phyloP scores from a whole-genome alignment of 2,113 vertebrate species.

The Probosciger aterrimus region DNA sequence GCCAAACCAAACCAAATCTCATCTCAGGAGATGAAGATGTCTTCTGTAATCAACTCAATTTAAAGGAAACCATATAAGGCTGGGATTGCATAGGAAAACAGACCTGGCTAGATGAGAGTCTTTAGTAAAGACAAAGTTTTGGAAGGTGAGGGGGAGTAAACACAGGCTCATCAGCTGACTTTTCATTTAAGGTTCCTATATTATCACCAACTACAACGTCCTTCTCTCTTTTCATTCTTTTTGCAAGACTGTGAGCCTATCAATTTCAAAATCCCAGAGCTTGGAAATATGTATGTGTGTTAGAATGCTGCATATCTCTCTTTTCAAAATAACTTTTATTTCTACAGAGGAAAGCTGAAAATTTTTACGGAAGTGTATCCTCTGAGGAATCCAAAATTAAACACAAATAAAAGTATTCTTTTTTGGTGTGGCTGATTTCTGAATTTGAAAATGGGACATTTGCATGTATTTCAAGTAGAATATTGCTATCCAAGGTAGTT shows the following conservation, averaged over 20 bases:
- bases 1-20: background rate
- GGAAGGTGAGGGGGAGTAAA: background rate
- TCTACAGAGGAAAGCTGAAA: background rate
- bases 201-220: background rate
- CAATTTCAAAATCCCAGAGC: background rate
- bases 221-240: background rate
- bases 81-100: background rate
- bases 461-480: background rate
- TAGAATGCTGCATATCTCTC: background rate
- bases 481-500: background rate
- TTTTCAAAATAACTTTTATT: background rate
- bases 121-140: background rate
- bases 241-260: background rate
- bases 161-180: background rate
- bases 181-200: background rate
- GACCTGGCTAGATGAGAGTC: background rate
- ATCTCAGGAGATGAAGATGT: background rate
- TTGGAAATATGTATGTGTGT: background rate
- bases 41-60: background rate
- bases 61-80: background rate
- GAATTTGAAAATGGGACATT: background rate
- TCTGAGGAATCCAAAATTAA: background rate
- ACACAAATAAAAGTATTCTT: background rate
- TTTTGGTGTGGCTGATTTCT: background rate
- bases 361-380: background rate